Evolutionary conservation across 2,113 vertebrate genomes (phyloP).

Genomic region (Tachysurus fulvidraco): DNA sequence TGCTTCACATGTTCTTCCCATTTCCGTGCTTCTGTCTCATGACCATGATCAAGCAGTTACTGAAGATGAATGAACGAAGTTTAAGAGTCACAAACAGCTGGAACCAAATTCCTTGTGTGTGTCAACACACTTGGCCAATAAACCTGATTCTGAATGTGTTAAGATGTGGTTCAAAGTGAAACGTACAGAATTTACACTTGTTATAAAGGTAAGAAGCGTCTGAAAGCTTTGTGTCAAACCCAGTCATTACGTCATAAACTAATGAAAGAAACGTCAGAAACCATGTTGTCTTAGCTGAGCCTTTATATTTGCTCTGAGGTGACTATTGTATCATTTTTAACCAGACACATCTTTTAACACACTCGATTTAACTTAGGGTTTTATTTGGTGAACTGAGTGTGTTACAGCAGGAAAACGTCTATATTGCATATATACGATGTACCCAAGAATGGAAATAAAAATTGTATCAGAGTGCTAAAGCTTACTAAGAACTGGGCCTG

Average conservation of each 20-base stretch:
- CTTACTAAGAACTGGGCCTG: not conserved
- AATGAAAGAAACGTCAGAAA: not conserved
- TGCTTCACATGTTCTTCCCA: not conserved
- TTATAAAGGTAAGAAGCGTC: not conserved
- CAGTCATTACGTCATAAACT: not conserved
- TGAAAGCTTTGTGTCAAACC: not conserved
- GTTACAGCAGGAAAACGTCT: not conserved
- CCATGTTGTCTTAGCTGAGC: not conserved
- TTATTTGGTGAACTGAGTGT: not conserved
- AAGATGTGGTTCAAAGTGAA: not conserved
- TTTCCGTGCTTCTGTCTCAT: not conserved
- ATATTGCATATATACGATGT: not conserved
- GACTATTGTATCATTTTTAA: not conserved
- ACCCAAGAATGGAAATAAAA: not conserved
- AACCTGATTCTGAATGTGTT: too few species aligned
- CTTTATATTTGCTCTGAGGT: not conserved
- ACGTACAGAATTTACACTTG: not conserved
- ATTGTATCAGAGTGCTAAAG: not conserved
- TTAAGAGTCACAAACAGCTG: not conserved
- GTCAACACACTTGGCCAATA: too few species aligned
- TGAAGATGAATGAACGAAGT: not conserved
- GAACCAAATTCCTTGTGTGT: too few species aligned
- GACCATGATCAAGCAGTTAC: not conserved
- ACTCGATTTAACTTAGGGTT: not conserved
- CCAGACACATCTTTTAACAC: not conserved